A percentile compares a stretch with the other conserved stretches of the same genome.
Conservation (phyloP, 2,113 vertebrate species). For the Ictidomys tridecemlineatus region DNA sequence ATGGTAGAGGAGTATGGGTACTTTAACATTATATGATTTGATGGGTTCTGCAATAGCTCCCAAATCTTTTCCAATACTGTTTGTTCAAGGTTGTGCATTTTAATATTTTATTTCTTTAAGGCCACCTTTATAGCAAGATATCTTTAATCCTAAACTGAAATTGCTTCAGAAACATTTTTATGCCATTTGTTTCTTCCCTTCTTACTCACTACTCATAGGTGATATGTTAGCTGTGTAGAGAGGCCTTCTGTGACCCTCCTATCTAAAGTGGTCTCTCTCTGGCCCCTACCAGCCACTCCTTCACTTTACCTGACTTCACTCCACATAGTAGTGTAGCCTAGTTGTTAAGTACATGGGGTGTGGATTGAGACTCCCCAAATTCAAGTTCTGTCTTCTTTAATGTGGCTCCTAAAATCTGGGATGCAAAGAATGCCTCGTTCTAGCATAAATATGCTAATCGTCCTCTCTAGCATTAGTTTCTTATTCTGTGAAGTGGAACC, state of each 20-base stretch:
- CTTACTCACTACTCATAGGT: background rate
- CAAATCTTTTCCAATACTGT: slow-evolving; percentile 8
- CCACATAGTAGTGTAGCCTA: background rate
- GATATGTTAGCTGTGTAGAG: background rate
- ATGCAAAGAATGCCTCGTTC: too few species aligned
- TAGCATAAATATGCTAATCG: background rate
- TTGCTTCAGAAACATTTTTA: background rate
- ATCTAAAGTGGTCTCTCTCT: background rate
- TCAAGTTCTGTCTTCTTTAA: background rate
- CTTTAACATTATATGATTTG: background rate
- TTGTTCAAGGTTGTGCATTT: background rate
- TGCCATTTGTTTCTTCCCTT: background rate
- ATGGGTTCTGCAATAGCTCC: background rate
- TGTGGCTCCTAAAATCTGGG: too few species aligned
- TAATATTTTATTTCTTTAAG: slow-evolving; percentile 37
- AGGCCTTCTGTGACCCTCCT: background rate
- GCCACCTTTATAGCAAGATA: background rate
- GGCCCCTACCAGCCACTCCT: background rate
- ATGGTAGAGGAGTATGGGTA: background rate
- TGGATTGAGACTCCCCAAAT: background rate
- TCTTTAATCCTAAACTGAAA: slow-evolving; percentile 5
- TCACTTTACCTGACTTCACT: background rate
- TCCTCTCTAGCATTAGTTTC: background rate
- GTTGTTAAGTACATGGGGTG: background rate
- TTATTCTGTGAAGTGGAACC: slow-evolving; percentile 28